Percentiles rank a stretch among this genome's conserved stretches.
Evolutionary conservation across 2,797 vertebrate genomes (phyloP).

Genomic region (Glossophaga mutica): DNA sequence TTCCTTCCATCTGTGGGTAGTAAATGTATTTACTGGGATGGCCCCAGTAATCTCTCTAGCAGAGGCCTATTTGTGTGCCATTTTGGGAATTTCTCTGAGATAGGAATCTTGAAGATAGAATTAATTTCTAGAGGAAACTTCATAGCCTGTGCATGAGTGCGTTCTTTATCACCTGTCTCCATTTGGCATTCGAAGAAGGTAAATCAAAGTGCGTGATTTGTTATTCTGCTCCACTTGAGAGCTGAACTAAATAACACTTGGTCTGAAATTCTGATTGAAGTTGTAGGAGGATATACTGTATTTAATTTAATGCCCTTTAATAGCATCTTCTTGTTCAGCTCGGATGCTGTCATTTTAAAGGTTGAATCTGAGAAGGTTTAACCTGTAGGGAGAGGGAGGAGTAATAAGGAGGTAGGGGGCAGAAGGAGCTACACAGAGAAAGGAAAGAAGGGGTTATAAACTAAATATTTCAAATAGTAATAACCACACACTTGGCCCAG

Average conservation of each 20-base stretch:
- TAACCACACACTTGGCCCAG: slow-evolving; percentile 85
- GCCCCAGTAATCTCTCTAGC: slow-evolving; percentile 90
- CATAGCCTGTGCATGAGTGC: slow-evolving; percentile 90
- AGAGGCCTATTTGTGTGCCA: slow-evolving; percentile 92
- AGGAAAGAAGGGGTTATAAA: slow-evolving; percentile 78
- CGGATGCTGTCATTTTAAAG: slow-evolving; percentile 87
- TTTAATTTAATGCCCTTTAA: slow-evolving; percentile 94
- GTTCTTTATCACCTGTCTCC: slow-evolving; percentile 94
- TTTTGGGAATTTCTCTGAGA: slow-evolving; percentile 95
- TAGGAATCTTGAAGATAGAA: slow-evolving; percentile 97
- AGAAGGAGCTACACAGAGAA: neutral
- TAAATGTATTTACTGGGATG: slow-evolving; percentile 86
- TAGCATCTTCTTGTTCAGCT: slow-evolving; percentile 88
- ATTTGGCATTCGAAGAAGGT: slow-evolving; percentile 92
- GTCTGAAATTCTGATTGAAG: slow-evolving; percentile 91
- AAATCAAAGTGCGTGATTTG: slow-evolving; percentile 91
- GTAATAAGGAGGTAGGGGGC: slow-evolving; percentile 62
- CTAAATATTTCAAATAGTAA: slow-evolving; percentile 82
- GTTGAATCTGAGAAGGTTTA: slow-evolving; percentile 85
- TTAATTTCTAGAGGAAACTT: slow-evolving; percentile 95
- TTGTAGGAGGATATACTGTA: slow-evolving; percentile 91
- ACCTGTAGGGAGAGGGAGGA: slow-evolving; percentile 81
- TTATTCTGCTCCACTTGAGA: slow-evolving; percentile 92
- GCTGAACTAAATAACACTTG: slow-evolving; percentile 92
- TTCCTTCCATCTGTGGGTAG: slow-evolving; percentile 76